Conservation (phyloP, 1,140 invertebrate genomes). For the Colletes gigas region DNA sequence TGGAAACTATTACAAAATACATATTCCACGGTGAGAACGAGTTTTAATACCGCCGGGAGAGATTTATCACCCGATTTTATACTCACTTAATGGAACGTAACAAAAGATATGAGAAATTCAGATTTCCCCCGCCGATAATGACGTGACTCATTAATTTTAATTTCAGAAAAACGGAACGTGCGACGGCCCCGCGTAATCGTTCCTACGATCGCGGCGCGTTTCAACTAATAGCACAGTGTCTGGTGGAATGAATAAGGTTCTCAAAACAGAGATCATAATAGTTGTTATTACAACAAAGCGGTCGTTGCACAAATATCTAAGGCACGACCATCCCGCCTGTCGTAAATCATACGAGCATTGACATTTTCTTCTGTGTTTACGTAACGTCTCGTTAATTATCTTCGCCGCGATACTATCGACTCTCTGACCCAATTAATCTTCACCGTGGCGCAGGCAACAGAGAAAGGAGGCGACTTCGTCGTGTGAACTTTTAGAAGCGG, state of each 20-base stretch:
- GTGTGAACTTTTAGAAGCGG: constrained; percentile 37
- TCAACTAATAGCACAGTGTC: background rate
- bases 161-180: constrained; percentile 12
- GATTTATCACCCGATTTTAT: constrained; percentile 27
- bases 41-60: background rate
- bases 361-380: constrained; percentile 52
- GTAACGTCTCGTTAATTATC: constrained; percentile 59
- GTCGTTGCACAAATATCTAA: background rate
- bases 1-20: constrained; percentile 23
- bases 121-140: constrained; percentile 9
- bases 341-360: constrained; percentile 26
- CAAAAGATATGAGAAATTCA: constrained; percentile 8
- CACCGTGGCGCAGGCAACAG: constrained; percentile 2
- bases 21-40: constrained; percentile 11
- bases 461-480: constrained; percentile 48
- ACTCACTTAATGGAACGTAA: background rate
- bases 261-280: background rate
- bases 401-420: constrained; percentile 7
- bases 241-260: background rate
- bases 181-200: background rate
- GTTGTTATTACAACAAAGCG: background rate
- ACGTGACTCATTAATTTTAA: constrained; percentile 7
- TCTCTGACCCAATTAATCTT: constrained; percentile 57
- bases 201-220: background rate
- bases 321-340: background rate